Evolutionary conservation across 2,888 invertebrate genomes (phyloP), one percentile per base, ranked within the genome.

Genomic region (Calliopum simillimum): DNA sequence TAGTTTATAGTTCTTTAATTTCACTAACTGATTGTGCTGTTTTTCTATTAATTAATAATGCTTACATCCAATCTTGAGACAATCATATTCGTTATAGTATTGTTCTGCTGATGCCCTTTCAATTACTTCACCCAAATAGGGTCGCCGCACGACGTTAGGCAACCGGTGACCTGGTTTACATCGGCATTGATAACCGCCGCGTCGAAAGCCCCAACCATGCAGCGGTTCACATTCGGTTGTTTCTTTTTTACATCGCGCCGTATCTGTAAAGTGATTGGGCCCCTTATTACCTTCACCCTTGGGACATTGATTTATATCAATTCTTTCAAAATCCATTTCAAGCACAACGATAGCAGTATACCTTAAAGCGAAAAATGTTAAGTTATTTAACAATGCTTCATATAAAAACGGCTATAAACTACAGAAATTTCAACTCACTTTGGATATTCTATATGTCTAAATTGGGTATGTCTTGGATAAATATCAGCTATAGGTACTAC

Each of bases 221-320:
- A 98, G 86, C 0, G 98, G 98, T 86, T 99, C 98, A 86, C 98
- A 99, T 94, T 96, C 95, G 6, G 96, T 96, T 2, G 95, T 95
- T 80, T 94, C 93, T 77, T 91, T 90, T 88, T 97, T 96, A 88
- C 98, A 99, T 71, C 96, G 88, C 0, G 96, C 94, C 0, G 97
- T 97, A 74, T 94, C 93, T 2, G 92, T 93, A 88, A 97, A 98
- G 82, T 90, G 89, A 87, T 98, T 98, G 0, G 95, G 94, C 44
- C 92, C 91, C 76, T 90, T 92, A 82, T 98, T 98, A 58, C 98
- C 98, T 78, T 91, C 88, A 69, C 97, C 94, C 73, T 88, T 88
- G 0, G 98, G 97, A 89, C 98, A 99, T 81, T 98, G 98, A 88
- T 99, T 99, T 85, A 99, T 96, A 82, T 99, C 98, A 84, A 99